Conservation (phyloP, 2,888 invertebrate genomes). For the Chrysina gloriosa region DNA sequence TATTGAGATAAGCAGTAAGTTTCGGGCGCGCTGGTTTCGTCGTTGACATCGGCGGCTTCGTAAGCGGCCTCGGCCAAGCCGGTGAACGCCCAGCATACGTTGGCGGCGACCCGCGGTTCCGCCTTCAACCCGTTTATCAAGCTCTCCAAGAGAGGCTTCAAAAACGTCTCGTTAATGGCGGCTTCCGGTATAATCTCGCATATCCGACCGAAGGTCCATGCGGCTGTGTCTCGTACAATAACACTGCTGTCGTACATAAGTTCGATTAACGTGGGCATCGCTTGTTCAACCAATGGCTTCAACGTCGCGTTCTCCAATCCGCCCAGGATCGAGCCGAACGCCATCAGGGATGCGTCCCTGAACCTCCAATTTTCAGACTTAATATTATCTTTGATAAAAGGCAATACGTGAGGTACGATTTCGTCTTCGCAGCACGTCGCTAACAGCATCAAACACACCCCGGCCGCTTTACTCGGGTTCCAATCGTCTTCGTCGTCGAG, state of each 20-base stretch:
- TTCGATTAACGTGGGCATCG: conserved; percentile 95
- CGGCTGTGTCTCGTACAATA: conserved; percentile 95
- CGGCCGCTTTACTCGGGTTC: conserved; percentile 99
- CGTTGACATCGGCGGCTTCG: conserved; percentile 81
- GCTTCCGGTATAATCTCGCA: conserved; percentile 98
- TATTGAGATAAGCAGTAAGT: conserved; percentile 94
- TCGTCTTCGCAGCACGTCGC: conserved; percentile 98
- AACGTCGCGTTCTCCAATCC: conserved; percentile 89
- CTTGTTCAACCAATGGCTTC: conserved; percentile 94
- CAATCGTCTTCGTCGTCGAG: conserved; percentile 98
- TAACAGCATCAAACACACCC: conserved; percentile 97
- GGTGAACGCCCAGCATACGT: conserved; percentile 99
- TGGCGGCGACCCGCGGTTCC: conserved; percentile 96
- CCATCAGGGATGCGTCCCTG: conserved; percentile 96
- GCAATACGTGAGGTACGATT: conserved; percentile 94
- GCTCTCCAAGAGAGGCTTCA: conserved; percentile 84
- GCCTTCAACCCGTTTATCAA: conserved; percentile 88
- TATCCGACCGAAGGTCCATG: conserved; percentile 98
- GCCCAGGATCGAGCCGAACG: conserved; percentile 87
- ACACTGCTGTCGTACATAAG: conserved; percentile 95
- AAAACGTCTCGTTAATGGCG: conserved; percentile 86
- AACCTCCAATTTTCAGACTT: conserved; percentile 90
- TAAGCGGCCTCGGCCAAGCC: conserved; percentile 95
- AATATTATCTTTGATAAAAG: conserved; percentile 96
- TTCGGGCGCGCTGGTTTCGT: conserved; percentile 76